Evolutionary conservation across 2,888 invertebrate species (phyloP).

Genomic region (Lordiphosa fenestrarum): DNA sequence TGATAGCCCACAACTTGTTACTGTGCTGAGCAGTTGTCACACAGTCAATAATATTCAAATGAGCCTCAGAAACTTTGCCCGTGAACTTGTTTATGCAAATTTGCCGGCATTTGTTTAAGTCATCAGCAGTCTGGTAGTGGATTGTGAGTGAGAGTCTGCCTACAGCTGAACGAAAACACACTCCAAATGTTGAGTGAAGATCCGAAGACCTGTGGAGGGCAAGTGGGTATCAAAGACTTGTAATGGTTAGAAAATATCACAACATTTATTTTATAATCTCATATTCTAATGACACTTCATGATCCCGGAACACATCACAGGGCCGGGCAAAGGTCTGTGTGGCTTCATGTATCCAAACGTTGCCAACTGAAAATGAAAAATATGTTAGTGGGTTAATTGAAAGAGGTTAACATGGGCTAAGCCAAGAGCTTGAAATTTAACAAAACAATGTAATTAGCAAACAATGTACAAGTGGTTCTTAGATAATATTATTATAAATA

Average conservation of each 20-base stretch:
- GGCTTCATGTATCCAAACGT: conserved; percentile 93
- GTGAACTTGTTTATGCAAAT: conserved; percentile 68
- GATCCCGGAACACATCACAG: conserved; percentile 78
- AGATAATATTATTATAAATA: too few species aligned
- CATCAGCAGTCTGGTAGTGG: background rate
- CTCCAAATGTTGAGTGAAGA: conserved; percentile 20
- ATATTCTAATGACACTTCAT: conserved; percentile 69
- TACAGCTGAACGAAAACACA: background rate
- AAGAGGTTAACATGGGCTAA: too few species aligned
- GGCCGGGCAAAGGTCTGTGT: conserved; percentile 89
- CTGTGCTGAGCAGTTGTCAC: conserved; percentile 30
- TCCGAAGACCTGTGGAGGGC: conserved; percentile 40
- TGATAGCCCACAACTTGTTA: conserved; percentile 10
- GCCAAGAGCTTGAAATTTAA: too few species aligned
- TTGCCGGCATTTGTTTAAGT: conserved; percentile 37
- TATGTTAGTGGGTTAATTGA: background rate
- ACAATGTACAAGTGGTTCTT: too few species aligned
- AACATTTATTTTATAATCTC: conserved; percentile 61
- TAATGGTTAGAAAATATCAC: conserved; percentile 25
- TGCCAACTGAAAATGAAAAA: conserved; percentile 83
- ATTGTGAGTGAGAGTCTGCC: background rate
- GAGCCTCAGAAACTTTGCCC: conserved; percentile 53
- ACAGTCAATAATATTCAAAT: conserved; percentile 50
- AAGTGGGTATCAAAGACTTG: background rate
- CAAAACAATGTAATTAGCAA: too few species aligned